Percentiles rank a stretch among this genome's conserved stretches.
These are phyloP conservation scores for Malurus leucopterus DNA, from an alignment of 2,797 vertebrate genomes.

Conservation along the genomic window DNA sequence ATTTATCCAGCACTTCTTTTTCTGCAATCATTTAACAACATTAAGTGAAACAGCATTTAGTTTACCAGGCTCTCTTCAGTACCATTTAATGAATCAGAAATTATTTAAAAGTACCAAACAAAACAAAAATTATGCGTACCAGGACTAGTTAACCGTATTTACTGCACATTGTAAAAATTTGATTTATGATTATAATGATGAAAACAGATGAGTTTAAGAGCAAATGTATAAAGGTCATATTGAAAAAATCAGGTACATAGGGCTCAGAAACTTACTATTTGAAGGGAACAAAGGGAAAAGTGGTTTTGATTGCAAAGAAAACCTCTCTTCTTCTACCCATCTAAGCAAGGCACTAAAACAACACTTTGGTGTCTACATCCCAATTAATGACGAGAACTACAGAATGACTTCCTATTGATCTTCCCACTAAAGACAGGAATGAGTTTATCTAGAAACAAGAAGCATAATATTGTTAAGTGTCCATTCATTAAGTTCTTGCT, in stretches of 20 bases:
- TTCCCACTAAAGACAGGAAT: background rate
- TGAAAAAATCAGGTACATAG: background rate
- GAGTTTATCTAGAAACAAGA: background rate
- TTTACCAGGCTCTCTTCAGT: conserved; percentile 13
- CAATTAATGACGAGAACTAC: background rate
- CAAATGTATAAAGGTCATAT: background rate
- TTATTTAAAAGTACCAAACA: conserved; percentile 8
- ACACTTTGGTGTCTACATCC: background rate
- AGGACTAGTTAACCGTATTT: conserved; percentile 32
- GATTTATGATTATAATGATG: background rate
- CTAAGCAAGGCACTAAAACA: background rate
- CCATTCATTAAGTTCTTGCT: background rate
- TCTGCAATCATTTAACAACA: conserved; percentile 48
- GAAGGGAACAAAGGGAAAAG: background rate
- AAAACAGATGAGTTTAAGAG: background rate
- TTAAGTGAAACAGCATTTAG: conserved; percentile 44
- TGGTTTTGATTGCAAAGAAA: background rate
- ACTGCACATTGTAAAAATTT: background rate
- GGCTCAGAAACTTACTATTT: background rate
- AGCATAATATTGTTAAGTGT: background rate
- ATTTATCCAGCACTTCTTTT: conserved; percentile 41
- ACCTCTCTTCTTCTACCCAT: background rate
- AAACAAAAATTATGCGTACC: background rate
- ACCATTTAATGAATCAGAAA: conserved; percentile 30
- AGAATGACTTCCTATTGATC: background rate